A percentile compares a stretch with the other conserved stretches of the same genome.
Conservation (phyloP, 2,113 vertebrate species). For the Eretmochelys imbricata region DNA sequence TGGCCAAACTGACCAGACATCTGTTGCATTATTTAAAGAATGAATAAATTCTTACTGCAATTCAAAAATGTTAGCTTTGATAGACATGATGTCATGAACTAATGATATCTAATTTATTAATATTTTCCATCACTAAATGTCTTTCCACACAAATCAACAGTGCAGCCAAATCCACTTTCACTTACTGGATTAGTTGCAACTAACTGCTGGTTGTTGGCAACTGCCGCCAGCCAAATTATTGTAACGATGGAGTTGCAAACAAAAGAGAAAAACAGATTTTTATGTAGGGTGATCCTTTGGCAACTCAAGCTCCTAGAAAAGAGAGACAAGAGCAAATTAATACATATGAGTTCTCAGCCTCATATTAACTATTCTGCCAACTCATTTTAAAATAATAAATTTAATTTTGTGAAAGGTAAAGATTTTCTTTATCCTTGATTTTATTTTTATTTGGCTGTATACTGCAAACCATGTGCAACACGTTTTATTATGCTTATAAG, state of each 20-base stretch:
- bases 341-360: neutral
- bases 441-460: neutral
- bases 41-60: rapidly evolving
- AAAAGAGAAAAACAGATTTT: constrained; percentile 98
- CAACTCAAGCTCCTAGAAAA: constrained; percentile 93
- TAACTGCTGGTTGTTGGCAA: constrained; percentile 93
- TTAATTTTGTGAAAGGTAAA: neutral
- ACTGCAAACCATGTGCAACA: neutral
- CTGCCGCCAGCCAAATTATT: constrained; percentile 90
- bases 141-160: neutral
- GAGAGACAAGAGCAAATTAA: constrained; percentile 63
- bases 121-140: neutral
- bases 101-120: neutral
- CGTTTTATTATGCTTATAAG: neutral
- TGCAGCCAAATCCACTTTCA: neutral
- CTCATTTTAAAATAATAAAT: neutral
- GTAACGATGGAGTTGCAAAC: constrained; percentile 94
- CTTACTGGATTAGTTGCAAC: constrained; percentile 94
- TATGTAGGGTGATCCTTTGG: constrained; percentile 98
- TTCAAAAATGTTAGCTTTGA: neutral
- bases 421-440: neutral
- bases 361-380: neutral
- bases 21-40: neutral
- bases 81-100: neutral
- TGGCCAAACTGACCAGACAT: neutral